Conservation (phyloP, 2,797 vertebrate species). For the Numenius phaeopus region DNA sequence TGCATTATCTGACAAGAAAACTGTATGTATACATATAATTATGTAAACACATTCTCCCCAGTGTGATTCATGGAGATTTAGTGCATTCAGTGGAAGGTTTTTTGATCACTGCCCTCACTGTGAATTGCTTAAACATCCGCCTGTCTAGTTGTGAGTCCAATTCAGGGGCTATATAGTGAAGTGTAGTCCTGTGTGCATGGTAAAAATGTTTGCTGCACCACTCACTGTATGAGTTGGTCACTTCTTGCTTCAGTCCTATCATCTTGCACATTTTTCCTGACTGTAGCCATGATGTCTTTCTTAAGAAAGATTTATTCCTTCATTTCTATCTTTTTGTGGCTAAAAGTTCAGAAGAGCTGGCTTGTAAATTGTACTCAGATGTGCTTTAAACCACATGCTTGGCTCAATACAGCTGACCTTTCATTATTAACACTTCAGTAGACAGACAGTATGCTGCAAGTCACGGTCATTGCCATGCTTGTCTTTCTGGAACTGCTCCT, state of each 20-base stretch:
- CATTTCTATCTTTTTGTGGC: neutral
- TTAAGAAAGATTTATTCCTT: conserved; percentile 9
- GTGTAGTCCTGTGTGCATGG: neutral
- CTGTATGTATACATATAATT: conserved; percentile 43
- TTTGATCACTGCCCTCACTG: neutral
- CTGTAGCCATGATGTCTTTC: neutral
- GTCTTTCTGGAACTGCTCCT: neutral
- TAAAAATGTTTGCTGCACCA: neutral
- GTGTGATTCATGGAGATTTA: conserved; percentile 6
- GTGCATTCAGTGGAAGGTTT: conserved; percentile 20
- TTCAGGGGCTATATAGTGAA: neutral
- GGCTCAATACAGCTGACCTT: neutral
- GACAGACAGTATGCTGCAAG: neutral
- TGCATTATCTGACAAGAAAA: conserved; percentile 24
- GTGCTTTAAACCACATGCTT: neutral
- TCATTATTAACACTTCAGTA: neutral
- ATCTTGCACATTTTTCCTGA: neutral
- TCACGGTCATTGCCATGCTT: neutral
- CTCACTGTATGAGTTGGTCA: neutral
- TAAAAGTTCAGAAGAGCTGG: neutral
- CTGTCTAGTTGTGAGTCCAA: neutral
- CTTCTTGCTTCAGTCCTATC: neutral
- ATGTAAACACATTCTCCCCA: conserved; percentile 15
- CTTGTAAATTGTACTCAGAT: neutral
- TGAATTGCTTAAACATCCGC: neutral